Base-by-base conservation (phyloP, 2,888 invertebrate genomes). In the Chaitophorus viminalis region DNA sequence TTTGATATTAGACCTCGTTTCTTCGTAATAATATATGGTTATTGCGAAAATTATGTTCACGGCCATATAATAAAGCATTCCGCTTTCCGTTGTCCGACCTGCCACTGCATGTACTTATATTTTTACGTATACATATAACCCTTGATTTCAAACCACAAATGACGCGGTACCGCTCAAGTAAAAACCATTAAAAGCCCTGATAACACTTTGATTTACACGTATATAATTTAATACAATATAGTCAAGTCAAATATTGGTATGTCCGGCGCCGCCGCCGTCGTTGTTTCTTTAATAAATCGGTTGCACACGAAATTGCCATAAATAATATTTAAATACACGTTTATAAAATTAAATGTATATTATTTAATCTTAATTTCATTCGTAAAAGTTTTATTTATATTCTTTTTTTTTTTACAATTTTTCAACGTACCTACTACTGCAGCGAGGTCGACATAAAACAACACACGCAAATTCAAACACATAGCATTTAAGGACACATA, bases 21-120 rank as follows among this genome's bases (percentile, higher is more conserved):
- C 65, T 36, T 18, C 60, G 65, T 18, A 39, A 39, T 79, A 39
- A 39, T 79, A 39, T 65, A 39, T 18, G 79, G 54, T 79, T 65
- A 79, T 39, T 65, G 29, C 17, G 65, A 65, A 65, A 36, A 18
- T 65, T n/a, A 36, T 36, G 60, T 36, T 79, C n/a, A 79, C 60
- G 18, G 36, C 33, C 36, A n/a, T 8, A 46, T 6, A 11, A 8
- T 11, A 2, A 8, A 65, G n/a, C 65, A 18, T 39, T 79, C n/a
- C 9, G 8, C 4, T 65, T 79, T 33, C 18, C 1, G 33, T n/a
- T 9, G 17, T 65, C 25, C 25, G 31, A 6, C 60, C 21, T 5
- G 60, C 60, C 21, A 5, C 4, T 21, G 3, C 1, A 1, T 29
- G n/a, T 65, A 21, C 8, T 60, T 25, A 60, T 60, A 60, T 6